A percentile compares a stretch with the other conserved stretches of the same genome.
Evolutionary conservation across 2,888 invertebrate genomes (phyloP).

Genomic region (Leptarthrus brevirostris): DNA sequence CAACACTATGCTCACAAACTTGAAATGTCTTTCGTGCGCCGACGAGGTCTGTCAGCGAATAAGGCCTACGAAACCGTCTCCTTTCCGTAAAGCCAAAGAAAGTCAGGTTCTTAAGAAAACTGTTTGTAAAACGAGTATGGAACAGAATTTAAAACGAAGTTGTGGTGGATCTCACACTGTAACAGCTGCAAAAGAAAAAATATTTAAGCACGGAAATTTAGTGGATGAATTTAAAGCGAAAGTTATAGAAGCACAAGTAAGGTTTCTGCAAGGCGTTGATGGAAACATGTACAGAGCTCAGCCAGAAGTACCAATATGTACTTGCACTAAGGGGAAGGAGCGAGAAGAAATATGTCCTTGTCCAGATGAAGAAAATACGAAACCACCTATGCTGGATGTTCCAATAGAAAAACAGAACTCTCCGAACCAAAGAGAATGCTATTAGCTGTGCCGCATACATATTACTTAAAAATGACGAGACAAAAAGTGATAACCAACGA

Average conservation of each 20-base stretch:
- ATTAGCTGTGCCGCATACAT: too few species aligned
- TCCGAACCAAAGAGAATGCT: too few species aligned
- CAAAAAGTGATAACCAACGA: too few species aligned
- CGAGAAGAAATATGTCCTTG: background rate
- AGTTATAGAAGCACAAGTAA: constrained; percentile 11
- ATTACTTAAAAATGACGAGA: too few species aligned
- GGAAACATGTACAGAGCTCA: constrained; percentile 52
- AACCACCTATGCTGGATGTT: too few species aligned
- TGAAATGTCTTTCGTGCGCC: constrained; percentile 62
- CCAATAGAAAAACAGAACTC: too few species aligned
- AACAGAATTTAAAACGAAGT: constrained; percentile 49
- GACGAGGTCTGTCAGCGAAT: constrained; percentile 57
- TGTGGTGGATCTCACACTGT: constrained; percentile 56
- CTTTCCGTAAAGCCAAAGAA: constrained; percentile 55
- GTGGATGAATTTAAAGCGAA: constrained; percentile 58
- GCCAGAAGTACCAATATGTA: background rate
- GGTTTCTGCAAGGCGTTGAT: constrained; percentile 49
- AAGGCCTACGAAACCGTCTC: constrained; percentile 49
- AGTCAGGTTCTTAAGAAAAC: constrained; percentile 54
- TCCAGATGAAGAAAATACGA: background rate
- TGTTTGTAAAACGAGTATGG: constrained; percentile 37
- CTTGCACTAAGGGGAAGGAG: background rate
- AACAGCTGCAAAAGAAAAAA: constrained; percentile 57
- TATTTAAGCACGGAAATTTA: constrained; percentile 58
- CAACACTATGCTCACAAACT: constrained; percentile 59